Evolutionary conservation across 2,113 vertebrate species (phyloP).

Genomic region (Cephalopterus ornatus): DNA sequence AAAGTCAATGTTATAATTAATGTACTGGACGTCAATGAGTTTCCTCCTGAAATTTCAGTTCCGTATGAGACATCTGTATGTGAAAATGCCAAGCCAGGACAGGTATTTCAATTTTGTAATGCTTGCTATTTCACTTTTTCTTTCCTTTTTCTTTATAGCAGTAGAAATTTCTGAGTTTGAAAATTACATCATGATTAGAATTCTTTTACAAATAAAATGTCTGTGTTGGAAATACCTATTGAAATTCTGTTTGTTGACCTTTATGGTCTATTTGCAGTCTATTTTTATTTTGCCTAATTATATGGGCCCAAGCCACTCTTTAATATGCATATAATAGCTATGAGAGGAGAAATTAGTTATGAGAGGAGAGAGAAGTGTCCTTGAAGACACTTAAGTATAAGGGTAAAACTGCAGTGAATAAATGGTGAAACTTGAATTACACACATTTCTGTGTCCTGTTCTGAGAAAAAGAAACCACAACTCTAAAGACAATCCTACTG

Average conservation of each 20-base stretch:
- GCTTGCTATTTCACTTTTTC: not conserved
- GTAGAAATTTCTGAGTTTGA: not conserved
- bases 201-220: not conserved
- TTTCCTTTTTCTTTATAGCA: not conserved
- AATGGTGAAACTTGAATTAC: not conserved
- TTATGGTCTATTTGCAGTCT: not conserved
- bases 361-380: not conserved
- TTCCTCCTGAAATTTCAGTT: conserved; percentile 90
- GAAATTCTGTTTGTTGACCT: not conserved
- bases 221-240: not conserved
- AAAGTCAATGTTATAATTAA: conserved; percentile 91
- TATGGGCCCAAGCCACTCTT: not conserved
- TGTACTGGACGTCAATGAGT: conserved; percentile 96
- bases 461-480: not conserved
- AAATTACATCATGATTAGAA: not conserved
- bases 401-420: not conserved
- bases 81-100: conserved; percentile 90
- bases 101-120: conserved; percentile 77
- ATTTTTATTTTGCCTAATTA: not conserved
- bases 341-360: not conserved
- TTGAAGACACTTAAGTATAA: not conserved
- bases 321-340: not conserved
- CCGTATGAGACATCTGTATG: conserved; percentile 93
- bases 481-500: not conserved
- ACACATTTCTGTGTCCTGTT: not conserved